These are phyloP conservation scores for Drosophila infuscata DNA, from an alignment of 2,888 invertebrate genomes.

Conservation along the genomic window DNA sequence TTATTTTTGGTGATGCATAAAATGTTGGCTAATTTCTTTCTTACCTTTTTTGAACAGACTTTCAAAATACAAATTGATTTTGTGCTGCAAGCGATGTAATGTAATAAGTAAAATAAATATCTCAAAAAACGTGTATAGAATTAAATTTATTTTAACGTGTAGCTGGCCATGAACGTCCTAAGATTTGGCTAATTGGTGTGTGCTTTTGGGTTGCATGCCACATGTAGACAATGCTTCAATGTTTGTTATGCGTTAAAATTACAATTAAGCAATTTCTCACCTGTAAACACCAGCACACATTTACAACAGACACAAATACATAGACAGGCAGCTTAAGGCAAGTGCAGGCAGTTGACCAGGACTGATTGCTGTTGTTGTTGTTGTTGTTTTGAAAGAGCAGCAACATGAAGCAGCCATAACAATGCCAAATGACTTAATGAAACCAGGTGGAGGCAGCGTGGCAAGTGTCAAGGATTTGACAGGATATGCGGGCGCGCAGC, in stretches of 20 bases:
- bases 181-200: conserved; percentile 7
- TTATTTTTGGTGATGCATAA: background rate
- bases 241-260: conserved; percentile 72
- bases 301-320: conserved; percentile 13
- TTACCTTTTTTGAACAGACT: background rate
- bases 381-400: conserved; percentile 19
- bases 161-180: conserved; percentile 41
- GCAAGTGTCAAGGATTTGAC: conserved; percentile 74
- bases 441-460: conserved; percentile 52
- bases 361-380: conserved; percentile 13
- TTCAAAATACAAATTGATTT: background rate
- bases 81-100: background rate
- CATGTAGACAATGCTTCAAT: conserved; percentile 17
- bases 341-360: conserved; percentile 45
- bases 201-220: conserved; percentile 3
- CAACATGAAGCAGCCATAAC: conserved; percentile 59
- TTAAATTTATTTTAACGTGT: background rate
- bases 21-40: background rate
- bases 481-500: conserved; percentile 50
- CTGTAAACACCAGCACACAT: conserved; percentile 59
- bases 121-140: background rate
- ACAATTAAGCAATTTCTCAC: conserved; percentile 82
- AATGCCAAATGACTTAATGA: conserved; percentile 79
- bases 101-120: background rate
- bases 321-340: background rate